Conservation (phyloP, 2,888 invertebrate genomes). For the Platycheirus albimanus region DNA sequence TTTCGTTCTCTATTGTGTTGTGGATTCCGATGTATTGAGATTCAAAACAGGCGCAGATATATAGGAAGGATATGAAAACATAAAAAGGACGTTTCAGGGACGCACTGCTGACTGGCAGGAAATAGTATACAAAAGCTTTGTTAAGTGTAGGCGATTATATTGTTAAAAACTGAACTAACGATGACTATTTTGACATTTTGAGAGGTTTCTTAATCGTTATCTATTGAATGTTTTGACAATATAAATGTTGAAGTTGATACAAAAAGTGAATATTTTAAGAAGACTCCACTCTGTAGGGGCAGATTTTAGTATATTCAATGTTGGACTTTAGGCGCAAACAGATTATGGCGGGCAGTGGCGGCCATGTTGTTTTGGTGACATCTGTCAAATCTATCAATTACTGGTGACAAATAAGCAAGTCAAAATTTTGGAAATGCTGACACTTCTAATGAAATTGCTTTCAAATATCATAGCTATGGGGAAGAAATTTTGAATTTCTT, state of each 20-base stretch:
- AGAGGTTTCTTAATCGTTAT: no score
- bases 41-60: slow-evolving; percentile 18
- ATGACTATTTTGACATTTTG: not conserved
- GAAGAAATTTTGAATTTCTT: no score
- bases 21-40: slow-evolving; percentile 30
- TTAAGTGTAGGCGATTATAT: not conserved
- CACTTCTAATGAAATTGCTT: no score
- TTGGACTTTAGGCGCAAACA: no score
- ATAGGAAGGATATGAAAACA: not conserved
- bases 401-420: no score
- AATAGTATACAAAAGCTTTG: not conserved
- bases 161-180: not conserved
- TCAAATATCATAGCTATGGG: no score
- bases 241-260: not conserved
- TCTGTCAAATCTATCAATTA: no score
- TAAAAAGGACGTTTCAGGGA: not conserved
- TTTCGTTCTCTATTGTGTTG: slow-evolving; percentile 19
- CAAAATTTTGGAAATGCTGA: no score
- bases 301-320: no score
- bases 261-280: not conserved
- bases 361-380: no score
- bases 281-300: no score
- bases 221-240: not conserved
- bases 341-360: no score
- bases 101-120: not conserved